Percentiles rank a stretch among this genome's conserved stretches.
These are phyloP conservation scores for Hyposoter dolosus DNA, from an alignment of 2,888 invertebrate species.

Conservation along the genomic window DNA sequence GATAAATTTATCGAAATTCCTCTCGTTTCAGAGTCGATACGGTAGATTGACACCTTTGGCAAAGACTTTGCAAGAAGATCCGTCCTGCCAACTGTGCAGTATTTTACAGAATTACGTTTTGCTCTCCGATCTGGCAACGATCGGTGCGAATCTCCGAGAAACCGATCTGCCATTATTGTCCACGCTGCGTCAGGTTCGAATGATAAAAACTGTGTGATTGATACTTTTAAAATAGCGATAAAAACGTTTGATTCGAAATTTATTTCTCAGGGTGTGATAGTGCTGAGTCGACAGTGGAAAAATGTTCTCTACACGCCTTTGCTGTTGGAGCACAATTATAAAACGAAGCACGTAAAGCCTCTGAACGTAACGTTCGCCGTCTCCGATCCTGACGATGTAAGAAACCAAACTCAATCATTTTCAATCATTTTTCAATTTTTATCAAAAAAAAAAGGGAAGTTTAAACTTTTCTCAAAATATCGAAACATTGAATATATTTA, in stretches of 20 bases:
- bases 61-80: conserved; percentile 96
- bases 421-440: conserved; percentile 37
- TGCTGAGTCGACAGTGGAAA: conserved; percentile 98
- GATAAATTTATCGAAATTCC: neutral
- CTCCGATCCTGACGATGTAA: conserved; percentile 93
- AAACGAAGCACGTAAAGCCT: conserved; percentile 92
- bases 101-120: conserved; percentile 94
- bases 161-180: conserved; percentile 94
- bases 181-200: conserved; percentile 92
- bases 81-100: conserved; percentile 96
- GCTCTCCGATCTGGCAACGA: conserved; percentile 90
- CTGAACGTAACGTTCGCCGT: conserved; percentile 96
- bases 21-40: conserved; percentile 92
- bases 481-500: neutral
- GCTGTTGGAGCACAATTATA: conserved; percentile 94
- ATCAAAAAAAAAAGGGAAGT: conserved; percentile 11
- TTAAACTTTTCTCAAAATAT: conserved; percentile 1
- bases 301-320: conserved; percentile 97
- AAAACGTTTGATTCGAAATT: conserved; percentile 6
- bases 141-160: conserved; percentile 94
- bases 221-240: neutral
- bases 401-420: conserved; percentile 34
- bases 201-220: neutral
- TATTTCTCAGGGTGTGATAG: conserved; percentile 93
- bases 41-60: conserved; percentile 94